These are phyloP conservation scores for Tetragonula clypearis DNA, from an alignment of 1,140 invertebrate species.

Conservation along the genomic window DNA sequence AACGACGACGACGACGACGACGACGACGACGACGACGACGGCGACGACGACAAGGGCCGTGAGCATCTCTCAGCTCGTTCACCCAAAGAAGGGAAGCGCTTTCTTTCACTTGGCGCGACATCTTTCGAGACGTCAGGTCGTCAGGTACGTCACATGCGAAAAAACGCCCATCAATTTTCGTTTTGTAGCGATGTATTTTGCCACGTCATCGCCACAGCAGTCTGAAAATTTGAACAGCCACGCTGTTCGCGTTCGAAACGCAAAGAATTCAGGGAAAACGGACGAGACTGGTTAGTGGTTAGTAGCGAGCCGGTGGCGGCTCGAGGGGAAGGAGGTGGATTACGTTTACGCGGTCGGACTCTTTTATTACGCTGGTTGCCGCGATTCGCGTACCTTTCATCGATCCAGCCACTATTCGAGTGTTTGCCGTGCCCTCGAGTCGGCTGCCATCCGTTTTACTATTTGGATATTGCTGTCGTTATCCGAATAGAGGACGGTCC, in stretches of 20 bases:
- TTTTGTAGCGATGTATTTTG: background rate
- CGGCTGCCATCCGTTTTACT: constrained; percentile 47
- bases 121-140: background rate
- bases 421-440: constrained; percentile 65
- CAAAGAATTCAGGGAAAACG: background rate
- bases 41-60: background rate
- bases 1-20: constrained; percentile 26
- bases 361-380: constrained; percentile 56
- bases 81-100: background rate
- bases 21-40: constrained; percentile 21
- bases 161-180: background rate
- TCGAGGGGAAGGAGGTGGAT: constrained; percentile 1
- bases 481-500: constrained; percentile 1
- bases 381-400: constrained; percentile 50
- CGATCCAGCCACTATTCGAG: constrained; percentile 56
- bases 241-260: background rate
- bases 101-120: background rate
- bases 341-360: constrained; percentile 60
- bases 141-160: background rate
- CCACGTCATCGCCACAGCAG: background rate
- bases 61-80: constrained; percentile 3
- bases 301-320: no score
- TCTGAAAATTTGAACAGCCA: background rate
- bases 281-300: background rate
- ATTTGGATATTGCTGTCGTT: constrained; percentile 66